Evolutionary conservation across 1,140 invertebrate species (phyloP).

Genomic region (Caligus rogercresseyi): DNA sequence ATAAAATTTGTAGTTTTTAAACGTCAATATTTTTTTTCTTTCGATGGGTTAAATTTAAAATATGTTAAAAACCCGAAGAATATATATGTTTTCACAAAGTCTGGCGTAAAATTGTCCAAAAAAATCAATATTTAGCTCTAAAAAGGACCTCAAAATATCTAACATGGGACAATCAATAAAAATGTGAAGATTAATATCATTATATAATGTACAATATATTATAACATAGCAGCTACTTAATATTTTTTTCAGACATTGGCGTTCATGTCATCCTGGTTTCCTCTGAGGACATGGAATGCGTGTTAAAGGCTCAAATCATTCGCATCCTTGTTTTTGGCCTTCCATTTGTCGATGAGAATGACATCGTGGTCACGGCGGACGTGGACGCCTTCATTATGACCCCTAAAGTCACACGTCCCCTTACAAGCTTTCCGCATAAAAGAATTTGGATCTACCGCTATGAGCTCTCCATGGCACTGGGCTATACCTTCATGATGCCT

Average conservation of each 20-base stretch:
- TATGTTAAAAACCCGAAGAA: too few relatives aligned
- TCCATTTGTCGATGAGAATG: neutral
- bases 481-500: constrained; percentile 17
- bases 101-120: too few relatives aligned
- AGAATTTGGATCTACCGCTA: constrained; percentile 16
- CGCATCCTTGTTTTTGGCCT: constrained; percentile 5
- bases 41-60: too few relatives aligned
- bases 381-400: constrained; percentile 14
- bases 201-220: too few relatives aligned
- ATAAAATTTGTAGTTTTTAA: too few relatives aligned
- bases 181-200: too few relatives aligned
- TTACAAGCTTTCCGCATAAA: neutral
- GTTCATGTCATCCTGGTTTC: constrained; percentile 2
- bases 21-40: too few relatives aligned
- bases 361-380: constrained; percentile 10
- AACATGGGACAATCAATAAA: too few relatives aligned
- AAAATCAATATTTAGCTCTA: too few relatives aligned
- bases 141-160: too few relatives aligned
- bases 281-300: constrained; percentile 1
- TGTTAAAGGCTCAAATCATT: constrained; percentile 11
- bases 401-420: neutral
- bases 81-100: too few relatives aligned
- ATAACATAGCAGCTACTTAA: too few relatives aligned
- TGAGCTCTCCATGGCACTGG: neutral
- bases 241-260: neutral